Conservation (phyloP, 2,113 vertebrate species). For the Colius striatus region DNA sequence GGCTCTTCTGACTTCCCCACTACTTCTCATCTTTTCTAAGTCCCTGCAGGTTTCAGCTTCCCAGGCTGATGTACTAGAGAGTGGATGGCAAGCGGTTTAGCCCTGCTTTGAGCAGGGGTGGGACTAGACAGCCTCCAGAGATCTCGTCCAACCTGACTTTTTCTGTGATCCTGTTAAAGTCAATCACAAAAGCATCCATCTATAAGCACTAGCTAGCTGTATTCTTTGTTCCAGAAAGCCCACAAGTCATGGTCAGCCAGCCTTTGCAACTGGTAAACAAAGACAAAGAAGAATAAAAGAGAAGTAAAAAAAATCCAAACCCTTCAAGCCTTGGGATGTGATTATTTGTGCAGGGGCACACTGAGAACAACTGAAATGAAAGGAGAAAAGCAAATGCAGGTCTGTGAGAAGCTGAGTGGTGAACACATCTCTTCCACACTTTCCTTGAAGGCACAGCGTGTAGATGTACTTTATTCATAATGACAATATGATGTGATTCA, state of each 20-base stretch:
- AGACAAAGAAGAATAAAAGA: constrained; percentile 4
- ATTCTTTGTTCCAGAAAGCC: not conserved
- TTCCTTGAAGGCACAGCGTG: constrained; percentile 10
- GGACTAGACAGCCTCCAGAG: not conserved
- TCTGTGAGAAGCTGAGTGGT: constrained; percentile 34
- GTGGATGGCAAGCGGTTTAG: not conserved
- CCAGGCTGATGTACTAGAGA: not conserved
- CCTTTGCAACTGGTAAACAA: constrained; percentile 13
- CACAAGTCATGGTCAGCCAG: constrained; percentile 1
- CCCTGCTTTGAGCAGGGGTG: not conserved
- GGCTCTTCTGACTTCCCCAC: not conserved
- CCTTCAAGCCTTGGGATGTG: not conserved
- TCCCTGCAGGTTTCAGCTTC: not conserved
- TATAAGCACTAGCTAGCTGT: not conserved
- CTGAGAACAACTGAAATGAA: constrained; percentile 19
- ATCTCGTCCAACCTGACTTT: not conserved
- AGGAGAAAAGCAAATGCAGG: not conserved
- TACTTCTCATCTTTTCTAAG: not conserved
- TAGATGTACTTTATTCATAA: constrained; percentile 59
- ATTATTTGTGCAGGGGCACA: constrained; percentile 21
- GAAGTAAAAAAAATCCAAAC: not conserved
- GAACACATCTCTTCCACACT: constrained; percentile 1
- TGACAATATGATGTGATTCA: constrained; percentile 66
- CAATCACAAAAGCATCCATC: not conserved
- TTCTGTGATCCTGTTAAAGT: not conserved